Conservation (phyloP, 2,797 vertebrate genomes). For the Hafferia zeledoni region DNA sequence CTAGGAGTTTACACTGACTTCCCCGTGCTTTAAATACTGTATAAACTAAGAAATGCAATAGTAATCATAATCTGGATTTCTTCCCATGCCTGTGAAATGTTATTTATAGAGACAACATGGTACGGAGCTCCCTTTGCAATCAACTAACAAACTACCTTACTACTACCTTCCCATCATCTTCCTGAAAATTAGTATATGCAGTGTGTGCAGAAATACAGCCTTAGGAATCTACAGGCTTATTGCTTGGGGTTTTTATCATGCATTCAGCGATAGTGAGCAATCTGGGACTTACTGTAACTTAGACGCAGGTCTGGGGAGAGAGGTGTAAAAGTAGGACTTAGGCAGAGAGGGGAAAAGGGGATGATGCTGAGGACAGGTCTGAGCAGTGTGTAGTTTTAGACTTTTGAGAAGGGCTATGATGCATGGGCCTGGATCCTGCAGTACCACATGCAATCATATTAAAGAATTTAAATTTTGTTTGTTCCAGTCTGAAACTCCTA, state of each 20-base stretch:
- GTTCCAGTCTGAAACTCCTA: not conserved
- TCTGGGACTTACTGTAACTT: not conserved
- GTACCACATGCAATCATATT: not conserved
- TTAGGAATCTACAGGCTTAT: not conserved
- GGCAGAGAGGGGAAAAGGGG: not conserved
- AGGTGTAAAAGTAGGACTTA: not conserved
- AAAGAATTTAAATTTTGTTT: not conserved
- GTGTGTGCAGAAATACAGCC: not conserved
- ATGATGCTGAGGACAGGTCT: not conserved
- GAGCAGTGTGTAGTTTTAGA: not conserved
- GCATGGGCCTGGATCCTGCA: not conserved
- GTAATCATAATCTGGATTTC: not conserved
- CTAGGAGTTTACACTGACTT: not conserved
- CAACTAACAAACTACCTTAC: not conserved
- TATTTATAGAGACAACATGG: not conserved
- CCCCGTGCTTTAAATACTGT: not conserved
- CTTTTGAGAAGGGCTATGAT: not conserved
- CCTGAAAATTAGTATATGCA: not conserved
- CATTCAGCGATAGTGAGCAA: not conserved
- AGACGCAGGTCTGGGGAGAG: not conserved
- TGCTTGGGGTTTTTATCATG: not conserved
- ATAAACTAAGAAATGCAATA: not conserved
- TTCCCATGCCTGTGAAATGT: not conserved
- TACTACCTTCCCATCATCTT: not conserved
- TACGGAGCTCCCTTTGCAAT: constrained; percentile 13